These are phyloP conservation scores for Drosophila ustulata DNA, from an alignment of 2,888 invertebrate species.

Conservation along the genomic window DNA sequence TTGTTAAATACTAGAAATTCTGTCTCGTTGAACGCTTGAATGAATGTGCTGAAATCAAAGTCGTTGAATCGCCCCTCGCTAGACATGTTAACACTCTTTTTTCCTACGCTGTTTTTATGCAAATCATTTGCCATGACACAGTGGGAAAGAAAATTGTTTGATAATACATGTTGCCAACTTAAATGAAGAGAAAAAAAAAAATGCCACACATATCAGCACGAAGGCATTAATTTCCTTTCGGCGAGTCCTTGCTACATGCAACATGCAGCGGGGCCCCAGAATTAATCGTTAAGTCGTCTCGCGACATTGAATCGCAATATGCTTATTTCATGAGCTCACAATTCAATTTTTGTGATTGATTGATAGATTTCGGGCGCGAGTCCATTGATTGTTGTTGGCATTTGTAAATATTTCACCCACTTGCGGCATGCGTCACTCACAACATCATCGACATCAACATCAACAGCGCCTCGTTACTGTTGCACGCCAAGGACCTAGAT, in stretches of 20 bases:
- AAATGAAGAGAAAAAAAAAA: constrained; percentile 17
- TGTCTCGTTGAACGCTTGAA: background rate
- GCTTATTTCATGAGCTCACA: constrained; percentile 27
- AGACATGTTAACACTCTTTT: constrained; percentile 24
- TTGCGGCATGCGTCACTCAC: constrained; percentile 35
- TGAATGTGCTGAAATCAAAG: background rate
- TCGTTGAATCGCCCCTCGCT: constrained; percentile 11
- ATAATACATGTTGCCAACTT: constrained; percentile 45
- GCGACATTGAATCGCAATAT: constrained; percentile 58
- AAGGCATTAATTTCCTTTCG: constrained; percentile 58
- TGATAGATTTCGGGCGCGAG: constrained; percentile 63
- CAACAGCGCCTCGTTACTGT: background rate
- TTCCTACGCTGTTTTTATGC: constrained; percentile 44
- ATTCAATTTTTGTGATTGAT: constrained; percentile 53
- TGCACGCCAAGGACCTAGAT: constrained; percentile 53
- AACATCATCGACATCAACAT: background rate
- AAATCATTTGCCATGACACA: constrained; percentile 60
- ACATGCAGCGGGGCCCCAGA: background rate
- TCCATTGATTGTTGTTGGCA: constrained; percentile 63
- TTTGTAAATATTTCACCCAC: constrained; percentile 67
- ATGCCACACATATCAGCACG: constrained; percentile 50
- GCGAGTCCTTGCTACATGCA: constrained; percentile 23
- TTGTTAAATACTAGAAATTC: background rate
- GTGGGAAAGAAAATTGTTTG: constrained; percentile 24
- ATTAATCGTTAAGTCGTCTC: background rate